Percentiles rank a stretch among this genome's conserved stretches.
Evolutionary conservation across 2,888 invertebrate species (phyloP).

Genomic region (Molanna angustata): DNA sequence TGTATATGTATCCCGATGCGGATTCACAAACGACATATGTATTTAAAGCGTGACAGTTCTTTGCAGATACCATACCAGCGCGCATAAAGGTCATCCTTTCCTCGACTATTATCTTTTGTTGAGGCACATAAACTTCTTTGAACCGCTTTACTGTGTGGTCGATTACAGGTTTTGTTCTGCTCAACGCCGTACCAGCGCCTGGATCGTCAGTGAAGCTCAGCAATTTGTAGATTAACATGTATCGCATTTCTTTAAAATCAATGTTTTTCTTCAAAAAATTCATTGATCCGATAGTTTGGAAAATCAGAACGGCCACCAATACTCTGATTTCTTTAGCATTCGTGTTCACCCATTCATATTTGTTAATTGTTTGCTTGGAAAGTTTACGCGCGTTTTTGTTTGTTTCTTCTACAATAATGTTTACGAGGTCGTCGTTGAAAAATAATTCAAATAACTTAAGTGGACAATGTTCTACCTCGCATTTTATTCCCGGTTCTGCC

Average conservation of each 20-base stretch:
- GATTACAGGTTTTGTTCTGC: constrained; percentile 5
- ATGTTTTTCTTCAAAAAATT: not conserved
- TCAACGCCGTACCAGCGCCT: not conserved
- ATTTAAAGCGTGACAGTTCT: not conserved
- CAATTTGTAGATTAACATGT: constrained; percentile 3
- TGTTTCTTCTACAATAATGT: constrained; percentile 5
- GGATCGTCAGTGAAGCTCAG: not conserved
- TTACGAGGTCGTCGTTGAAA: constrained; percentile 6
- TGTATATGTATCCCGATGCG: constrained; percentile 8
- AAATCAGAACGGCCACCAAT: constrained; percentile 3
- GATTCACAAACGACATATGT: constrained; percentile 9
- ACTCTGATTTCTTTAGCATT: constrained; percentile 3
- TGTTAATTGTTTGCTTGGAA: not conserved
- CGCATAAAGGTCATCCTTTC: constrained; percentile 2
- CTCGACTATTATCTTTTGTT: constrained; percentile 5
- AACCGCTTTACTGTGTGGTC: constrained; percentile 1
- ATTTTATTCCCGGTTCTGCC: constrained; percentile 2
- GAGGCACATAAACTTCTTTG: constrained; percentile 7
- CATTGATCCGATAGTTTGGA: not conserved
- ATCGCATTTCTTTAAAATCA: not conserved
- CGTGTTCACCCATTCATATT: not conserved
- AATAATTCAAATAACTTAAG: constrained; percentile 8
- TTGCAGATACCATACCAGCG: not conserved
- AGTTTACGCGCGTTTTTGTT: constrained; percentile 3
- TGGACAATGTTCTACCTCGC: not conserved